These are phyloP conservation scores for Acleris cristana DNA, from an alignment of 2,888 invertebrate species.

Conservation along the genomic window DNA sequence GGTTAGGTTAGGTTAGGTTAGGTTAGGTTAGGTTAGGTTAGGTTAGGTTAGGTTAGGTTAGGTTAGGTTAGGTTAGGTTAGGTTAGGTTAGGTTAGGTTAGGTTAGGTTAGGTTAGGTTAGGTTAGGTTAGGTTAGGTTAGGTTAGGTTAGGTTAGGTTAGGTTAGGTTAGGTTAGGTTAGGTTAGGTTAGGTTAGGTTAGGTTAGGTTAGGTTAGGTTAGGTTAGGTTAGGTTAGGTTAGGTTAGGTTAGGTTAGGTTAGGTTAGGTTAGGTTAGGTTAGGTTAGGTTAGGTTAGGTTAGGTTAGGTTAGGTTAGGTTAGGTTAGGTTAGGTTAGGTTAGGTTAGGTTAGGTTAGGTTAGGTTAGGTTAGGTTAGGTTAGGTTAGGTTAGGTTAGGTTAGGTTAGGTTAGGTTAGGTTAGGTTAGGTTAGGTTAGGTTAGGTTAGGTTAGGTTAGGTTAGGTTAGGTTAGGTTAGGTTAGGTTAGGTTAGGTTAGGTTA, in stretches of 20 bases:
- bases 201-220: conserved; percentile 21
- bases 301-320: conserved; percentile 22
- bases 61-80: conserved; percentile 24
- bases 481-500: conserved; percentile 24
- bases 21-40: conserved; percentile 24
- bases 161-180: conserved; percentile 20
- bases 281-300: conserved; percentile 20
- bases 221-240: conserved; percentile 20
- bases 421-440: conserved; percentile 8
- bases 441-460: conserved; percentile 20
- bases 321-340: conserved; percentile 17
- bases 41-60: conserved; percentile 24
- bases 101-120: conserved; percentile 20
- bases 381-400: conserved; percentile 18
- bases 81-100: conserved; percentile 24
- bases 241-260: conserved; percentile 22
- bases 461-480: conserved; percentile 24
- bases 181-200: conserved; percentile 22
- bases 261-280: conserved; percentile 21
- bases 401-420: conserved; percentile 6
- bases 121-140: conserved; percentile 22
- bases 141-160: conserved; percentile 21
- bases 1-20: conserved; percentile 22
- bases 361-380: conserved; percentile 18
- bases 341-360: conserved; percentile 19